These are phyloP conservation scores for Tipula unca DNA, from an alignment of 2,888 invertebrate genomes.

Conservation along the genomic window DNA sequence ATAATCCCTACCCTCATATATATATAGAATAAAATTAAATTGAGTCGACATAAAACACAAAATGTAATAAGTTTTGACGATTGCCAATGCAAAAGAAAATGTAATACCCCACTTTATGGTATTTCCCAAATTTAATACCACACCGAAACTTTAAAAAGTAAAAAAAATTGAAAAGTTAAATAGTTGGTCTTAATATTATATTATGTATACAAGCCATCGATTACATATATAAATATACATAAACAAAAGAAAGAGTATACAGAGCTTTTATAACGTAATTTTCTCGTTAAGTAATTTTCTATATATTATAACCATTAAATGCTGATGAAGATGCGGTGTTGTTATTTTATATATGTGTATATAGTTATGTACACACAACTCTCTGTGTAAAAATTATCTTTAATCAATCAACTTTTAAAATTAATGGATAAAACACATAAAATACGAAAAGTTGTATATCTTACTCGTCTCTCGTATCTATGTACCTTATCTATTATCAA, in stretches of 20 bases:
- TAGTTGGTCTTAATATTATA: not conserved
- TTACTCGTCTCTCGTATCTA: not conserved
- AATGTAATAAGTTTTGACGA: too few species aligned
- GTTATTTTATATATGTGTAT: not conserved
- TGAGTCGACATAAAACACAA: too few species aligned
- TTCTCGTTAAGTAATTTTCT: not conserved
- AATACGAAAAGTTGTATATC: not conserved
- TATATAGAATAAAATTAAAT: too few species aligned
- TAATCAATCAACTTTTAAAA: not conserved
- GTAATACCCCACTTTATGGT: too few species aligned
- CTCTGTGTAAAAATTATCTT: not conserved
- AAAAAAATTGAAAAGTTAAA: not conserved
- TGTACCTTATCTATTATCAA: not conserved
- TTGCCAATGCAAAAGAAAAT: too few species aligned
- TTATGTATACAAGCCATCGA: not conserved
- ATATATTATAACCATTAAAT: not conserved
- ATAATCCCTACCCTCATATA: too few species aligned
- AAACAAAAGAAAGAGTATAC: not conserved
- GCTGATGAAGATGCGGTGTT: not conserved
- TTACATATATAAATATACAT: not conserved
- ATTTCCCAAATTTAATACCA: too few species aligned
- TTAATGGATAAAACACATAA: not conserved
- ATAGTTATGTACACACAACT: not conserved
- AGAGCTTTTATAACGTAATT: not conserved
- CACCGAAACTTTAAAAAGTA: too few species aligned